These are phyloP conservation scores for Numida meleagris DNA, from an alignment of 2,113 vertebrate genomes.

Conservation along the genomic window DNA sequence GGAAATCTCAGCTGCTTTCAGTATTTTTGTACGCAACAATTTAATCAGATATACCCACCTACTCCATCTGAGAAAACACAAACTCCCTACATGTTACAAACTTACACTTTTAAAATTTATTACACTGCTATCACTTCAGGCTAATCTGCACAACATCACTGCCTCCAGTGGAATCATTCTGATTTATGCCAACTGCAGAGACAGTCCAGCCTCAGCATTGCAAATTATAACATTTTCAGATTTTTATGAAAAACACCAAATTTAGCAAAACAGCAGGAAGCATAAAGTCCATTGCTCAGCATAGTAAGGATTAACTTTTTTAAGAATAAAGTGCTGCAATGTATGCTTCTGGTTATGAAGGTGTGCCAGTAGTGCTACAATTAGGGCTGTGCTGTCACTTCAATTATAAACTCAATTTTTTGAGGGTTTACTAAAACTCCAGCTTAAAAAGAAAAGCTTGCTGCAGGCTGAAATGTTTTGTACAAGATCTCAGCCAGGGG, in stretches of 20 bases:
- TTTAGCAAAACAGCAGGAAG: background rate
- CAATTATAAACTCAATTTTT: slow-evolving; percentile 48
- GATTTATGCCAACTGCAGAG: background rate
- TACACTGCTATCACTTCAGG: background rate
- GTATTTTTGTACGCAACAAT: background rate
- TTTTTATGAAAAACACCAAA: background rate
- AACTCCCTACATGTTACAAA: background rate
- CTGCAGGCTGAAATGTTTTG: slow-evolving; percentile 37
- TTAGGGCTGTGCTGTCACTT: slow-evolving; percentile 52
- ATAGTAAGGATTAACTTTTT: slow-evolving; percentile 1
- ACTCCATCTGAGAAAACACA: slow-evolving; percentile 1
- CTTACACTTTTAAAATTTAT: background rate
- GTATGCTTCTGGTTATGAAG: slow-evolving; percentile 31
- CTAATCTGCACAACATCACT: background rate
- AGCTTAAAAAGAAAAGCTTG: slow-evolving; percentile 58
- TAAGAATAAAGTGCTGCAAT: slow-evolving; percentile 31
- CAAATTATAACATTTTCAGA: background rate
- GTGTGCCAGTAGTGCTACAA: slow-evolving; percentile 40
- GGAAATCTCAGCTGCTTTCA: background rate
- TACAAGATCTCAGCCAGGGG: slow-evolving; percentile 5
- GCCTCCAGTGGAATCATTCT: background rate
- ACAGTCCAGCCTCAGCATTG: background rate
- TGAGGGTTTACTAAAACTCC: slow-evolving; percentile 46
- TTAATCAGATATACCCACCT: background rate
- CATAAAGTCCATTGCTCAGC: background rate